These are phyloP conservation scores for Xiphorhynchus erythropygius DNA, from an alignment of 2,797 vertebrate genomes.

Conservation along the genomic window DNA sequence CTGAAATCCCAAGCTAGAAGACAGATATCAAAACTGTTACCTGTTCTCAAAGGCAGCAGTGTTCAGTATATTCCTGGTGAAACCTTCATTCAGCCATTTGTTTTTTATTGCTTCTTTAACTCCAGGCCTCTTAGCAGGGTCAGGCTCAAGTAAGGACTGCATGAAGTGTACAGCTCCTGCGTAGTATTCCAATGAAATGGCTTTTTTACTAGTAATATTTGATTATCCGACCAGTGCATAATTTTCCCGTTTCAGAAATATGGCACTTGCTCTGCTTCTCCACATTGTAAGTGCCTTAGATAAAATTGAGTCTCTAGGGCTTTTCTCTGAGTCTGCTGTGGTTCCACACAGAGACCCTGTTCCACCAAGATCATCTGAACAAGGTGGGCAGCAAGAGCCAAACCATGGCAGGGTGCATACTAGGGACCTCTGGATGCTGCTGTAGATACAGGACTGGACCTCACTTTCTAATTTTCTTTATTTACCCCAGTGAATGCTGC, in stretches of 20 bases:
- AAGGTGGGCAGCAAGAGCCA: not conserved
- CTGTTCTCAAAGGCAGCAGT: constrained; percentile 76
- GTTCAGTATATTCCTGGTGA: constrained; percentile 75
- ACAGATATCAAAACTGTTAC: constrained; percentile 54
- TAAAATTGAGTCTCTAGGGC: not conserved
- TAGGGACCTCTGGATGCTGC: not conserved
- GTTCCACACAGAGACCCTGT: accelerated
- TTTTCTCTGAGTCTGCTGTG: not conserved
- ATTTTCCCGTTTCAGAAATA: not conserved
- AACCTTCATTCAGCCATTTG: constrained; percentile 83
- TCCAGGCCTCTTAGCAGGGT: constrained; percentile 81
- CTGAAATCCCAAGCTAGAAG: not conserved
- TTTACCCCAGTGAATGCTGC: not conserved
- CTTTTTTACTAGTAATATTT: not conserved
- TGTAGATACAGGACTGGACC: not conserved
- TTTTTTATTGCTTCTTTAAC: constrained; percentile 82
- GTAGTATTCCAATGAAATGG: not conserved
- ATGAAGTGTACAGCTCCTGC: constrained; percentile 81
- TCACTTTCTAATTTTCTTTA: not conserved
- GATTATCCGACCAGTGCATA: not conserved
- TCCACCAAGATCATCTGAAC: not conserved
- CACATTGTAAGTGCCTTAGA: not conserved
- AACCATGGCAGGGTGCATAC: not conserved
- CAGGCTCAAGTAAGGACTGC: constrained; percentile 83
- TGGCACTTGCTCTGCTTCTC: not conserved